Evolutionary conservation across 1,140 invertebrate species (phyloP).

Genomic region (Drosophila dunni): DNA sequence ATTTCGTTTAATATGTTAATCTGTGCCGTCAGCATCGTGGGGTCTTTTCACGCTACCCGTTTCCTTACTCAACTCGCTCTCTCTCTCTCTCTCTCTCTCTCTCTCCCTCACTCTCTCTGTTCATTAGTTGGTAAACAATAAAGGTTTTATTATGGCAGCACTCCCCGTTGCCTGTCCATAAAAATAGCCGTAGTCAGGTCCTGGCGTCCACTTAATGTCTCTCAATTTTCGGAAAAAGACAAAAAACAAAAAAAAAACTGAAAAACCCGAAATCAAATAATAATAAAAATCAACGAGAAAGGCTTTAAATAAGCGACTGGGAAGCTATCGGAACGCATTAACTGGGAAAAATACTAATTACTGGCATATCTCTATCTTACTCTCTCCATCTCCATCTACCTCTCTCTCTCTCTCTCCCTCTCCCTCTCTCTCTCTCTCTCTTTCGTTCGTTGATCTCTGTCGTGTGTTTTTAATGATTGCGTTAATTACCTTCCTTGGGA

Average conservation of each 20-base stretch:
- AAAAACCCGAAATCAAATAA: conserved; percentile 59
- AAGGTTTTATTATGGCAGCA: conserved; percentile 61
- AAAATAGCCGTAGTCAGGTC: conserved; percentile 66
- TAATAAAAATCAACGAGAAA: conserved; percentile 70
- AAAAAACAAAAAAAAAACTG: conserved; percentile 12
- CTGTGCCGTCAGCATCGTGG: conserved; percentile 45
- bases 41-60: conserved; percentile 1
- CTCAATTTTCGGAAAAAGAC: conserved; percentile 43
- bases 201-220: conserved; percentile 69
- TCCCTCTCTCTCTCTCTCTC: not conserved
- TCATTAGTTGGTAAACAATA: conserved; percentile 69
- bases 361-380: conserved; percentile 38
- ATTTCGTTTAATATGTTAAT: conserved; percentile 83
- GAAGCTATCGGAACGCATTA: conserved; percentile 70
- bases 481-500: conserved; percentile 71
- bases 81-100: conserved; percentile 1
- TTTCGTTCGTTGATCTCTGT: not conserved
- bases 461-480: conserved; percentile 54
- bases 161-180: conserved; percentile 49
- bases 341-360: conserved; percentile 62
- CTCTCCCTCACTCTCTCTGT: conserved; percentile 21
- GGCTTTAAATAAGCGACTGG: conserved; percentile 71
- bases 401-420: conserved; percentile 14
- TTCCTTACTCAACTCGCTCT: not conserved
- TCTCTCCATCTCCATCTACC: not conserved